Base-by-base conservation (phyloP, 2,797 vertebrate species). In the Borostomias antarcticus region DNA sequence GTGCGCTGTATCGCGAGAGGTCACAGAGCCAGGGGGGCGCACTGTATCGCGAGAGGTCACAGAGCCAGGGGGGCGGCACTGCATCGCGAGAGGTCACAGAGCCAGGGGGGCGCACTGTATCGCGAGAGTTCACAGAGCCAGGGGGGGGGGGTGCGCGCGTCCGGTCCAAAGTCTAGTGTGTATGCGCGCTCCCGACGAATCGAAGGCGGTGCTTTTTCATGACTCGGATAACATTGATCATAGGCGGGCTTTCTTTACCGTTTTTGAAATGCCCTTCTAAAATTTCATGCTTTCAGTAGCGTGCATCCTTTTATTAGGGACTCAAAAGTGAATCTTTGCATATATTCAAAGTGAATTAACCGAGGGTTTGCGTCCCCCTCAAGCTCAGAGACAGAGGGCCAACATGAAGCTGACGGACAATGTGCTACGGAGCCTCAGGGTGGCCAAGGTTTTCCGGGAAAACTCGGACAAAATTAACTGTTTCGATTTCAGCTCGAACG, bases 391-490 rank as follows among this genome's bases (percentile, higher is more conserved):
- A n/a, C n/a, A n/a, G n/a, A n/a, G n/a, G n/a, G 86, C 88, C 88
- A 94, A 83, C 82, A 98, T 99, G 97, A 99, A 98, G 95, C 94
- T 99, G 78, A 98, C 96, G 81, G 97, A 99, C 91, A 97, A 96
- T 93, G 97, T 98, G 93, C 91, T 98, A 88, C 94, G 97, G 92
- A 98, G 97, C 90, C 98, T 98, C 89, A 95, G 97, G 82, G 96
- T 99, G 66, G 97, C 97, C 47, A 99, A 98, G 90, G 97, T 99
- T 64, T 99, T 99, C 74, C 95, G 97, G 26, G 97, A 99, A 79
- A 99, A 99, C 82, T 96, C 96, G 5, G 96, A 98, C 87, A 98
- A 98, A 89, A 98, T 99, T 65, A 99, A 98, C 79, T 99, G 97
- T 83, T 99, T 99, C 73, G 97, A 99, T 61, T 98, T 98, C 89